These are phyloP conservation scores for Gisinianus flammeolus DNA, from an alignment of 2,888 invertebrate species.

Conservation along the genomic window DNA sequence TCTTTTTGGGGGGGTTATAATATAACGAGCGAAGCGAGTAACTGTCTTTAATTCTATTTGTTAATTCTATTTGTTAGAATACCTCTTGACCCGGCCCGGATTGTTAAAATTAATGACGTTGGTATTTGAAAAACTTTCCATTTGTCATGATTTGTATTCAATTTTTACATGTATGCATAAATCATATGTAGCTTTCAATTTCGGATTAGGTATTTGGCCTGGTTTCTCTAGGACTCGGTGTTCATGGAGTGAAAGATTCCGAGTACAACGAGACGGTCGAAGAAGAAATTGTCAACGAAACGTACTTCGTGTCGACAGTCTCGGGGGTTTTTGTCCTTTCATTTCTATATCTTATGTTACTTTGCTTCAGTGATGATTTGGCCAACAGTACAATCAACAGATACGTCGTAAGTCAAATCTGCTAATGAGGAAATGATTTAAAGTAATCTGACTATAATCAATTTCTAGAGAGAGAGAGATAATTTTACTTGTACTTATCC, in stretches of 20 bases:
- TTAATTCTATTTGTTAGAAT: too few relatives aligned
- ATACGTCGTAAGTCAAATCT: constrained; percentile 39
- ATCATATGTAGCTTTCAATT: constrained; percentile 3
- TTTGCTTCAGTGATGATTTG: constrained; percentile 35
- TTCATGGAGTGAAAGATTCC: constrained; percentile 37
- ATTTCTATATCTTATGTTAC: constrained; percentile 35
- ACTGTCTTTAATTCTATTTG: too few relatives aligned
- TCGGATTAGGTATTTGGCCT: constrained; percentile 41
- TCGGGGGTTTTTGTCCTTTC: constrained; percentile 34
- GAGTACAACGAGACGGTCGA: constrained; percentile 33
- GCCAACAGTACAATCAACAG: constrained; percentile 32
- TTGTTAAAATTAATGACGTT: constrained; percentile 44
- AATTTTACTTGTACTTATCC: neutral
- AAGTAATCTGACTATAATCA: neutral
- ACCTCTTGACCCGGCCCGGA: constrained; percentile 47
- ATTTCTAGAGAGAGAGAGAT: neutral
- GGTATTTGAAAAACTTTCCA: too few relatives aligned
- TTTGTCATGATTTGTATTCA: too few relatives aligned
- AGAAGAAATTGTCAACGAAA: constrained; percentile 21
- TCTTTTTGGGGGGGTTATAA: too few relatives aligned
- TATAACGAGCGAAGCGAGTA: too few relatives aligned
- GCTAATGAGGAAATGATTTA: neutral
- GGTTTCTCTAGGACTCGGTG: constrained; percentile 37
- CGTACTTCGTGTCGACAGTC: neutral
- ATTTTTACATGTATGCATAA: too few relatives aligned